phyloP scores from a whole-genome alignment of 2,797 vertebrate species.

The Tadarida brasiliensis region DNA sequence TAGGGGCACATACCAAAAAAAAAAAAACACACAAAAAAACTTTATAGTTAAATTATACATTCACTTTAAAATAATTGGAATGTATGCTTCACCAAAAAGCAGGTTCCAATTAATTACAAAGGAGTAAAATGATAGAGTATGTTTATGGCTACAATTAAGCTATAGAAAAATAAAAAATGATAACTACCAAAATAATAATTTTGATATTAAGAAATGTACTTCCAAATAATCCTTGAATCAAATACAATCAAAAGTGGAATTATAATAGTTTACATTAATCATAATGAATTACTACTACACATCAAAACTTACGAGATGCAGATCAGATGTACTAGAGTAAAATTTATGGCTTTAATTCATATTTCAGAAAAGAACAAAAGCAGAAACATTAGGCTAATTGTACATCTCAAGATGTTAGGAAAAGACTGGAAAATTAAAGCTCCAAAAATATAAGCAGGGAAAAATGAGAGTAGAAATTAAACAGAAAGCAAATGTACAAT shows the following conservation, averaged over 20 bases:
- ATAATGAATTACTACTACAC: constrained; percentile 34
- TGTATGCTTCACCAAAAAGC: not conserved
- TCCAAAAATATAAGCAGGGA: not conserved
- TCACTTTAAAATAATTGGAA: not conserved
- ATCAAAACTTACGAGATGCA: not conserved
- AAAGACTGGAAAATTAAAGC: not conserved
- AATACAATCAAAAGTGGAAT: constrained; percentile 55
- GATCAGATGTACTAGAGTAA: not conserved
- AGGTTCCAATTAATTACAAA: constrained; percentile 39
- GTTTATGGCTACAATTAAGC: constrained; percentile 20
- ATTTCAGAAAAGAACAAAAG: constrained; percentile 18
- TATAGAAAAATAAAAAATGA: constrained; percentile 58
- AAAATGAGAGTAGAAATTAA: not conserved
- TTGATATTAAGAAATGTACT: constrained; percentile 55
- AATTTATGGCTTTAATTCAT: constrained; percentile 47
- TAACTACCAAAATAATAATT: constrained; percentile 40
- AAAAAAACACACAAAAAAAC: too few species aligned
- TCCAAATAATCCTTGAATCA: constrained; percentile 53
- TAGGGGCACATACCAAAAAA: too few species aligned
- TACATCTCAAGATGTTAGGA: not conserved
- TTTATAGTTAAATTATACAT: not conserved
- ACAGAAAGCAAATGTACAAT: not conserved
- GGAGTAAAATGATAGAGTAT: constrained; percentile 16
- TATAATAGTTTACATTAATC: constrained; percentile 57
- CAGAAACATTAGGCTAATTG: not conserved